Evolutionary conservation across 2,888 invertebrate species (phyloP), one percentile per base, ranked within the genome.

Genomic region (Caradrina clavipalpis): DNA sequence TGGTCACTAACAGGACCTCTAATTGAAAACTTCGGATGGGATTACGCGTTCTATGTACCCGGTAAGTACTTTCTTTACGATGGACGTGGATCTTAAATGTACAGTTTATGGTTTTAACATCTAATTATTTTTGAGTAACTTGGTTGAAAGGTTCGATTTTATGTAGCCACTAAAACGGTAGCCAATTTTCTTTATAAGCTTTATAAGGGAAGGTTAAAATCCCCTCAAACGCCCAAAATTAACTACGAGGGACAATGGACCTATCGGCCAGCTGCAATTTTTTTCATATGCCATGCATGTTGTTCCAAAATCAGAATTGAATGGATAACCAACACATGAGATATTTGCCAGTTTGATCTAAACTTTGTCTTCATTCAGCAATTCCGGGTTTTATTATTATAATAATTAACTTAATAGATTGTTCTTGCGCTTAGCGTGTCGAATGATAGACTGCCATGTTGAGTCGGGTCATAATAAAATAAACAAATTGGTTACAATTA

Each of bases 1-100:
- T 97, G 97, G 96, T 97, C 97, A 0, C 91, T 97, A 31, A 96
- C 97, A 47, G 97, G 97, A 7, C 90, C 96, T 0, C 94, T 98
- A 1, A 97, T 97, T 54, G 97, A 97, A 77, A 89, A 90, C 31
- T 92, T 96, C 13, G 97, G 97, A 58, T 98, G 98, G 97, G 96
- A 96, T 61, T 97, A 96, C 92, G 97, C 97, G 0, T 97, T 97
- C 92, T 97, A 97, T 86, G 93, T 97, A 19, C 96, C 97, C 69
- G 95, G 95, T 95, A 86, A 87, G 83, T 78, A 56, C 19, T 55
- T 45, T 50, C 2, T 70, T 69, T 76, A 69, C 39, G 53, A 76
- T 45, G 42, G 22, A 67, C n/a, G 8, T n/a, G 35, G 22, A n/a
- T n/a, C 42, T 45, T 47, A 11, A 39, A 57, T 57, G 26, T 57